Conservation (phyloP, 2,888 invertebrate genomes). For the Zelleria hepariella region DNA sequence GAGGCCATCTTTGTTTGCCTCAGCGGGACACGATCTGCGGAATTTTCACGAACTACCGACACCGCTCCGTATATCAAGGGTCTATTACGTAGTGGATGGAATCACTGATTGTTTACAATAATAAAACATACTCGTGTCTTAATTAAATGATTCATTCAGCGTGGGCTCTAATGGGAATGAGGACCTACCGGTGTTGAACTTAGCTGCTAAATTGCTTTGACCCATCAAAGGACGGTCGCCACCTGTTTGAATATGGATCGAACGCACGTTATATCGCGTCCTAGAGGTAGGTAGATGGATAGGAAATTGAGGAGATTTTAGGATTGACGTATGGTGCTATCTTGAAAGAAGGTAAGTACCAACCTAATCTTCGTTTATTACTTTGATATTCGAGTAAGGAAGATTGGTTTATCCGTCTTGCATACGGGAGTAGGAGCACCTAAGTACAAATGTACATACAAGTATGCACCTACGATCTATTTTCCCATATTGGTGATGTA, state of each 20-base stretch:
- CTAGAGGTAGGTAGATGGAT: neutral
- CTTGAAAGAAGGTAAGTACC: neutral
- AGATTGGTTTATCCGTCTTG: too few relatives aligned
- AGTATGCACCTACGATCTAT: too few relatives aligned
- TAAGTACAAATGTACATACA: too few relatives aligned
- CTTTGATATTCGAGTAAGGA: neutral
- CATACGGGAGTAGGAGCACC: too few relatives aligned
- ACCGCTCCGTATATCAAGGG: slow-evolving; percentile 18
- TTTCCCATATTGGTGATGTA: too few relatives aligned
- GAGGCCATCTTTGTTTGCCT: slow-evolving; percentile 26
- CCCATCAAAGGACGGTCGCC: neutral
- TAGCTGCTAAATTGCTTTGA: neutral
- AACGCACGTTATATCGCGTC: neutral
- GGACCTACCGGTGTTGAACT: neutral
- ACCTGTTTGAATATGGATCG: neutral
- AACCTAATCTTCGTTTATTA: neutral
- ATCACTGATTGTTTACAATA: neutral
- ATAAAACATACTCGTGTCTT: neutral
- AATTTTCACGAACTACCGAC: slow-evolving; percentile 23
- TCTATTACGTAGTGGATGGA: neutral
- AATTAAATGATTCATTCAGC: neutral
- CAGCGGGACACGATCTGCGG: slow-evolving; percentile 17
- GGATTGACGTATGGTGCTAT: neutral
- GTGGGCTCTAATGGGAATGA: neutral
- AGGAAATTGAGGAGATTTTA: neutral